phyloP scores from a whole-genome alignment of 2,113 vertebrate species.

The Tupaia tana region DNA sequence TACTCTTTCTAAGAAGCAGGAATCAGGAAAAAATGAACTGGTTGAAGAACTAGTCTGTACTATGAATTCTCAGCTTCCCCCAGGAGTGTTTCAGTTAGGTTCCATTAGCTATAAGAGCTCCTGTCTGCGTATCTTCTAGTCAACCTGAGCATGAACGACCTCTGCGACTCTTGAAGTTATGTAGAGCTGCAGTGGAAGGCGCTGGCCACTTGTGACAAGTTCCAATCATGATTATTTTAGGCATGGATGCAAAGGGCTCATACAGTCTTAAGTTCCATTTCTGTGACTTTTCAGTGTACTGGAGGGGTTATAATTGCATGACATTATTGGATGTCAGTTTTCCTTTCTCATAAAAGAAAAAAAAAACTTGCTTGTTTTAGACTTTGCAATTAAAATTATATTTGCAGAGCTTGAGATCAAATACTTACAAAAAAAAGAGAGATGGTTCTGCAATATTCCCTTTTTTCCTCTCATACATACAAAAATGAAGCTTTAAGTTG shows the following conservation, averaged over 20 bases:
- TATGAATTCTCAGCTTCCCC: background rate
- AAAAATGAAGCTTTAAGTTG: background rate
- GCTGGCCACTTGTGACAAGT: background rate
- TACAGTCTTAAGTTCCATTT: background rate
- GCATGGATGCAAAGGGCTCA: background rate
- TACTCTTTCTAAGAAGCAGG: background rate
- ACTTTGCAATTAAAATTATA: background rate
- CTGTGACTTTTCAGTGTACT: background rate
- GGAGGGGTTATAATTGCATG: background rate
- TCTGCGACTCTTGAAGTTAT: background rate
- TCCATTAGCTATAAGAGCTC: background rate
- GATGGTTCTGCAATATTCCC: background rate
- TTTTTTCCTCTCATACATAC: background rate
- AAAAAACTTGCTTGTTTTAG: constrained; percentile 6
- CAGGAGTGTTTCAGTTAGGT: background rate
- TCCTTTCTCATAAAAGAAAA: background rate
- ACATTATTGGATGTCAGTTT: background rate
- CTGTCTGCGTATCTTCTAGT: background rate
- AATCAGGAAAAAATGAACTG: background rate
- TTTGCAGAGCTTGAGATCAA: constrained; percentile 16
- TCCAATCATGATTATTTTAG: background rate
- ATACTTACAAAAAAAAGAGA: background rate
- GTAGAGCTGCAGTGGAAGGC: background rate
- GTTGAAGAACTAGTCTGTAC: background rate
- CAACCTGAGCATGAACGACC: background rate